Evolutionary conservation across 2,888 invertebrate species (phyloP).

Genomic region (Colletes collaris): DNA sequence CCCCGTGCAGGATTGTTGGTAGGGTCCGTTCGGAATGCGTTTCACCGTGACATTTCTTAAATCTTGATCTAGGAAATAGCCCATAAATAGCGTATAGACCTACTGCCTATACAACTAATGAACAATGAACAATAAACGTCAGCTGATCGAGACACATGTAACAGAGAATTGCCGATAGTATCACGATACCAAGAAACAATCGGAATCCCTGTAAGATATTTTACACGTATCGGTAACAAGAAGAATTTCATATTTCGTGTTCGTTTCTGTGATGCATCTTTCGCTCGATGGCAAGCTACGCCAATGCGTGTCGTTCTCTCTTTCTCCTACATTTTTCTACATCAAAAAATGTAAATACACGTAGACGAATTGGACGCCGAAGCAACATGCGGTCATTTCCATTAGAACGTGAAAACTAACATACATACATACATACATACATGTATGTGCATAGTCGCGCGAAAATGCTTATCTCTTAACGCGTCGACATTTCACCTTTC

Average conservation of each 20-base stretch:
- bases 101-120: no score
- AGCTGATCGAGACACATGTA: no score
- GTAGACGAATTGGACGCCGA: not conserved
- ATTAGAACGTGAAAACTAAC: conserved; percentile 17
- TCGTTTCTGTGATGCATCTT: no score
- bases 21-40: not conserved
- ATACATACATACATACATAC: not conserved
- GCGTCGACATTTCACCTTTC: not conserved
- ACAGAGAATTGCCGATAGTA: no score
- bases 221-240: no score
- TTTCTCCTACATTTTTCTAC: conserved; percentile 29
- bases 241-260: no score
- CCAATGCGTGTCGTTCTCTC: conserved; percentile 23
- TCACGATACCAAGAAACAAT: no score
- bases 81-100: no score
- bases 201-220: no score
- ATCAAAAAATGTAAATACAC: conserved; percentile 35
- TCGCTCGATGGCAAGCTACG: conserved; percentile 3
- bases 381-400: conserved; percentile 38
- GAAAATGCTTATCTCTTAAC: conserved; percentile 13
- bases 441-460: not conserved
- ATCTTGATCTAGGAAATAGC: no score
- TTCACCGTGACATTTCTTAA: no score
- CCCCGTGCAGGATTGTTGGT: not conserved
- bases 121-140: no score